Percentiles rank a stretch among this genome's conserved stretches.
Conservation (phyloP, 64 coral and sea anemone genomes). For the Dendrophyllia cribrosa region DNA sequence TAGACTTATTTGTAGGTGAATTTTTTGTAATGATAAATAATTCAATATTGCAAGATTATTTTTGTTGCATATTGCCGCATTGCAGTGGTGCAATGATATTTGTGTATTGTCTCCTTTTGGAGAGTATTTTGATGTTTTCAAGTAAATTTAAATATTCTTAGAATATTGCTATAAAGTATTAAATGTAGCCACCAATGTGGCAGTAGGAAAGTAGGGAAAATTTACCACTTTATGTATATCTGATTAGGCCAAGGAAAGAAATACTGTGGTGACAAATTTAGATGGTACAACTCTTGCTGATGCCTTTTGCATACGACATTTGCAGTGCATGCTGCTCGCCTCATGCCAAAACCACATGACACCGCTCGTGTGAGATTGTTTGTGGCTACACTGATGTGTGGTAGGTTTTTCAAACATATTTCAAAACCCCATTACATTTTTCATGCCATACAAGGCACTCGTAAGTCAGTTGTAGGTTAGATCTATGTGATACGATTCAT, state of each 20-base stretch:
- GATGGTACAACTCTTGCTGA: too few relatives aligned
- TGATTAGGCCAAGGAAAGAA: background rate
- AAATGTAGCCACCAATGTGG: constrained; percentile 41
- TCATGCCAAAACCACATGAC: too few relatives aligned
- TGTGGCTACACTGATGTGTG: too few relatives aligned
- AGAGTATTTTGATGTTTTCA: constrained; percentile 10
- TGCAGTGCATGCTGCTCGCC: too few relatives aligned
- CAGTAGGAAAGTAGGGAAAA: constrained; percentile 15
- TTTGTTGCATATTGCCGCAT: background rate
- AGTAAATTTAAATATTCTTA: constrained; percentile 36
- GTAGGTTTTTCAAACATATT: too few relatives aligned
- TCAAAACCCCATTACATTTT: too few relatives aligned
- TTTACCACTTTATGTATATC: background rate
- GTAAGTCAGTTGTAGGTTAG: too few relatives aligned
- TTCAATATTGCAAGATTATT: background rate
- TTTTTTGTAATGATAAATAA: background rate
- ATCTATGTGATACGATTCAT: too few relatives aligned
- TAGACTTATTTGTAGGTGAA: background rate
- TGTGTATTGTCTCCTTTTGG: constrained; percentile 35
- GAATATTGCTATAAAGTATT: constrained; percentile 15
- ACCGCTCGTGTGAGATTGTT: too few relatives aligned
- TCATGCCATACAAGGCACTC: too few relatives aligned
- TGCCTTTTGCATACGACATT: too few relatives aligned
- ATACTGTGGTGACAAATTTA: background rate
- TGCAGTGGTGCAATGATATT: background rate